These are phyloP conservation scores for Hybognathus amarus DNA, from an alignment of 2,797 vertebrate genomes.

Conservation along the genomic window DNA sequence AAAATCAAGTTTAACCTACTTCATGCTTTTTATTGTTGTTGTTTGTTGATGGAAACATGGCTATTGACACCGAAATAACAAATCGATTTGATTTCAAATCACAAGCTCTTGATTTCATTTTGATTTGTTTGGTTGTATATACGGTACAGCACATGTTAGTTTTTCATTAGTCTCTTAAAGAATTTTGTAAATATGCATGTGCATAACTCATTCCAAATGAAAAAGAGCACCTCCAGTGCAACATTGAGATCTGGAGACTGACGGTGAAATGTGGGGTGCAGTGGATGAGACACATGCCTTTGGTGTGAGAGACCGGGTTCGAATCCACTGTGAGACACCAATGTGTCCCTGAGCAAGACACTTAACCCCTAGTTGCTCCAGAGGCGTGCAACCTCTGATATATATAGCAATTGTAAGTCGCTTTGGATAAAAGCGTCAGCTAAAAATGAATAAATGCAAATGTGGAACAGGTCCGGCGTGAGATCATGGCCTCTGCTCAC, in stretches of 20 bases:
- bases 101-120: neutral
- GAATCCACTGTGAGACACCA: too few species aligned
- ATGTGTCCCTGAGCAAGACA: too few species aligned
- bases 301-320: too few species aligned
- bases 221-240: neutral
- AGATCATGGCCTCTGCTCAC: neutral
- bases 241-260: neutral
- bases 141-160: neutral
- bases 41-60: neutral
- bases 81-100: neutral
- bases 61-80: neutral
- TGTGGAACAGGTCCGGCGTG: constrained; percentile 1
- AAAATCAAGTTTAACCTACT: neutral
- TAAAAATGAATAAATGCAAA: too few species aligned
- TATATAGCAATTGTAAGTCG: too few species aligned
- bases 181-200: neutral
- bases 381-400: too few species aligned
- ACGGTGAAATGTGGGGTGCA: neutral
- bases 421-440: too few species aligned
- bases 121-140: neutral
- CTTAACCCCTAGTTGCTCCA: too few species aligned
- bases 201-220: neutral
- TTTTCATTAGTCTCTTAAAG: neutral
- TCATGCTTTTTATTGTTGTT: neutral
- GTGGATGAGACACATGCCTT: too few species aligned